Evolutionary conservation across 2,797 vertebrate species (phyloP), one percentile per base, ranked within the genome.

Genomic region (Rhincodon typus): DNA sequence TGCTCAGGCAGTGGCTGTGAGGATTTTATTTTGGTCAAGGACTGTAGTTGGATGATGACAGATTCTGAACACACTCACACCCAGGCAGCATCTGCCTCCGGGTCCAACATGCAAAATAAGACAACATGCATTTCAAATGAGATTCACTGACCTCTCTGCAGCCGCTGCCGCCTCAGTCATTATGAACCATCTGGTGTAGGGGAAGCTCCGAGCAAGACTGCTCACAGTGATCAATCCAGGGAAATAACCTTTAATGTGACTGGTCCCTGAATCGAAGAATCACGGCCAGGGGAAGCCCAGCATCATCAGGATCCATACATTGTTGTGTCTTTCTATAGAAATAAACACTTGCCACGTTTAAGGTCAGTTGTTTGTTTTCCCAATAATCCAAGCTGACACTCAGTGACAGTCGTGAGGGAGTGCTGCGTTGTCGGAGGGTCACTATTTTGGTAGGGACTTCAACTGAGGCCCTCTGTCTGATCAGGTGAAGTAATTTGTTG

Each of bases 1-100:
- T 69, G 62, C n/a, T 69, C n/a, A 12, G 66, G 62, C 90, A 67
- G 66, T 93, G n/a, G 2, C 3, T 23, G 90, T 66, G 62, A 93
- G 90, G 62, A 67, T 69, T 67, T 66, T 67, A 42, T 93, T 93
- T 93, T 93, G 62, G 62, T 62, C 57, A 66, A 93, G 23, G 23
- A 30, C 57, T 38, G 19, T n/a, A 25, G 62, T 84, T 84, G 17
- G 62, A 69, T 46, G 90, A 90, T 62, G 87, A 90, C 87, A 90
- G 87, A 93, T 93, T 93, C 62, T 69, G 90, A 93, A 42, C 42
- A 69, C 67, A 3, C n/a, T 93, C 66, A 93, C 90, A 93, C 66
- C 90, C n/a, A 21, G 62, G 62, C 90, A 42, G n/a, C 12, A 66
- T 38, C 19, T 42, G 90, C 66, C 90, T 42, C 19, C 0, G 21